Conservation (phyloP, 2,113 vertebrate genomes). For the Platichthys flesus region DNA sequence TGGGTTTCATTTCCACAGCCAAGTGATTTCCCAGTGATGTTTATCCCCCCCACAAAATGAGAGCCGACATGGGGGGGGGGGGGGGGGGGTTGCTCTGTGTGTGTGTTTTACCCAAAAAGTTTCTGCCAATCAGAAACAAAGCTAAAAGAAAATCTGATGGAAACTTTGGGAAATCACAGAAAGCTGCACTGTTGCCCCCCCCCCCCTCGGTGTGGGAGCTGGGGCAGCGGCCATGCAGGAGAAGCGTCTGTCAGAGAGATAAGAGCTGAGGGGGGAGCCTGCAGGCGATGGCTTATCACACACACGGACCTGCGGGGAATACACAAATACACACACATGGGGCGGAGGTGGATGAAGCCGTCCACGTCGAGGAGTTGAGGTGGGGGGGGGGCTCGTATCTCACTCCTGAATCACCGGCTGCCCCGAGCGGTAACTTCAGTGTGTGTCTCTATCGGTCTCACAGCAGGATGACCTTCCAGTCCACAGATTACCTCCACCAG, state of each 20-base stretch:
- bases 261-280: slow-evolving; percentile 56
- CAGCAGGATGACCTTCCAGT: slow-evolving; percentile 47
- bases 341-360: neutral
- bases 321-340: slow-evolving; percentile 17
- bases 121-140: slow-evolving; percentile 37
- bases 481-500: slow-evolving; percentile 37
- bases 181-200: neutral
- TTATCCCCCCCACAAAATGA: neutral
- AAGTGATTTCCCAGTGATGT: no score
- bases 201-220: slow-evolving; percentile 12
- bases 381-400: slow-evolving; percentile 45
- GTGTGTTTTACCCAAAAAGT: neutral
- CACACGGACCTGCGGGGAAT: slow-evolving; percentile 35
- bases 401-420: slow-evolving; percentile 27
- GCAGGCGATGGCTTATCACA: slow-evolving; percentile 57
- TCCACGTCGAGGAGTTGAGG: slow-evolving; percentile 35
- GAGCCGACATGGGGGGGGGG: no score
- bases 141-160: slow-evolving; percentile 26
- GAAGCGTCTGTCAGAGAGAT: slow-evolving; percentile 66
- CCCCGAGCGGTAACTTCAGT: slow-evolving; percentile 26
- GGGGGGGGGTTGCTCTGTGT: neutral
- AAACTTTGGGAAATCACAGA: slow-evolving; percentile 21
- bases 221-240: slow-evolving; percentile 28
- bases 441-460: slow-evolving; percentile 42
- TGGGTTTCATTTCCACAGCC: slow-evolving; percentile 25